Percentiles rank a stretch among this genome's conserved stretches.
phyloP scores from a whole-genome alignment of 2,888 invertebrate genomes.

The Acleris holmiana region DNA sequence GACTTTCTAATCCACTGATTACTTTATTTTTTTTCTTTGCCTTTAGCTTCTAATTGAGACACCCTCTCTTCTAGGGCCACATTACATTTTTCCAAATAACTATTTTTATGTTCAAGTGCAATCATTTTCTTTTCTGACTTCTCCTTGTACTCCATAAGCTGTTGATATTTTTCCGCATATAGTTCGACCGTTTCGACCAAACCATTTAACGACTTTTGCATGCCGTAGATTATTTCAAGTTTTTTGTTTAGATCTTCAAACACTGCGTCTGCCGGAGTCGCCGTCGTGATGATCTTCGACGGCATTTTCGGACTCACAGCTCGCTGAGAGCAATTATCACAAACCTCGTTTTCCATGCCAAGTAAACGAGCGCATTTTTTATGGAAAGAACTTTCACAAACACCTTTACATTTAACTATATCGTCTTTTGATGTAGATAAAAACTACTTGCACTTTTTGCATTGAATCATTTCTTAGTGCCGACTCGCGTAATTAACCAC shows the following conservation, averaged over 20 bases:
- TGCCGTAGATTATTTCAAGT: neutral
- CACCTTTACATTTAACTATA: too few relatives aligned
- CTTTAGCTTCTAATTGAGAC: slow-evolving; percentile 17
- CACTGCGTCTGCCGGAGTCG: too few relatives aligned
- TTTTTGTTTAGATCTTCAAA: too few relatives aligned
- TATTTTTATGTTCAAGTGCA: slow-evolving; percentile 11
- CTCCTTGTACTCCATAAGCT: slow-evolving; percentile 14
- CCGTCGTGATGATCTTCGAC: too few relatives aligned
- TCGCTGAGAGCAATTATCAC: neutral
- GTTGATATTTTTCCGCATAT: slow-evolving; percentile 28
- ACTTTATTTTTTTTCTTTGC: slow-evolving; percentile 28
- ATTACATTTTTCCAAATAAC: too few relatives aligned
- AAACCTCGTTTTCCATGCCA: neutral
- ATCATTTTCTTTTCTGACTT: slow-evolving; percentile 15
- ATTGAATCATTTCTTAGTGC: too few relatives aligned
- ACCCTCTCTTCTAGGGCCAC: slow-evolving; percentile 20
- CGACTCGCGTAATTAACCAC: too few relatives aligned
- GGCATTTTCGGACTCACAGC: too few relatives aligned
- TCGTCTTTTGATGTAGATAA: too few relatives aligned
- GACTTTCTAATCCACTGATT: slow-evolving; percentile 1
- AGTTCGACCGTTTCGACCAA: slow-evolving; percentile 24
- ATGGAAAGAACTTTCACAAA: neutral
- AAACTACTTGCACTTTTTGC: too few relatives aligned
- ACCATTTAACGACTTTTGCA: slow-evolving; percentile 26
- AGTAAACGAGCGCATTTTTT: neutral